Evolutionary conservation across 1,140 invertebrate genomes (phyloP).

Genomic region (Drosophila santomea): DNA sequence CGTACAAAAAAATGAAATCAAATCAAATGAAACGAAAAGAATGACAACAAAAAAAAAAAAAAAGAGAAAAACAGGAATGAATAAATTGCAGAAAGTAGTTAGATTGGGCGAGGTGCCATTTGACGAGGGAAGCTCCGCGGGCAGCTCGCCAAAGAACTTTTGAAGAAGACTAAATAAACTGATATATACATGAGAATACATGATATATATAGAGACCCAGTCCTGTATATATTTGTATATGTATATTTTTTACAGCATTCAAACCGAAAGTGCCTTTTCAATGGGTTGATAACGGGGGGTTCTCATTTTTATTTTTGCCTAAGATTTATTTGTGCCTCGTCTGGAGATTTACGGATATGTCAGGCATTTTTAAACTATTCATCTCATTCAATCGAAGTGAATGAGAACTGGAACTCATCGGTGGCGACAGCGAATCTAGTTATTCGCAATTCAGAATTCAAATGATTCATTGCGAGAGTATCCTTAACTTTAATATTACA

Average conservation of each 20-base stretch:
- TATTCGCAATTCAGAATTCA: too few relatives aligned
- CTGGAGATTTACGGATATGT: too few relatives aligned
- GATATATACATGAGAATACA: conserved; percentile 66
- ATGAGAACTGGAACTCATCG: too few relatives aligned
- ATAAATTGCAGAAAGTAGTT: conserved; percentile 41
- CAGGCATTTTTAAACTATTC: too few relatives aligned
- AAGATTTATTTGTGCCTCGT: too few relatives aligned
- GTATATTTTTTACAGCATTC: conserved; percentile 81
- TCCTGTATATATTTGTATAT: conserved; percentile 48
- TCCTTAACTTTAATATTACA: too few relatives aligned
- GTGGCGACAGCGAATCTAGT: too few relatives aligned
- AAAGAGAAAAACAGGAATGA: conserved; percentile 18
- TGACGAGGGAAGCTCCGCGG: conserved; percentile 54
- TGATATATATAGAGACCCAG: conserved; percentile 41
- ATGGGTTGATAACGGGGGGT: not conserved
- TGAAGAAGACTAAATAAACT: conserved; percentile 78
- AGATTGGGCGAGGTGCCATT: conserved; percentile 48
- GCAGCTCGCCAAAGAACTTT: conserved; percentile 55
- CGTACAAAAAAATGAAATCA: conserved; percentile 42
- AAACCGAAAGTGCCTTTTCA: conserved; percentile 44
- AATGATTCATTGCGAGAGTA: too few relatives aligned
- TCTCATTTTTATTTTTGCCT: too few relatives aligned
- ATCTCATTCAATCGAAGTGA: too few relatives aligned
- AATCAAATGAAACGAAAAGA: conserved; percentile 41
- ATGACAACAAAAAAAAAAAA: conserved; percentile 1